phyloP scores from a whole-genome alignment of 2,797 vertebrate species.

The Acanthurus lineatus region DNA sequence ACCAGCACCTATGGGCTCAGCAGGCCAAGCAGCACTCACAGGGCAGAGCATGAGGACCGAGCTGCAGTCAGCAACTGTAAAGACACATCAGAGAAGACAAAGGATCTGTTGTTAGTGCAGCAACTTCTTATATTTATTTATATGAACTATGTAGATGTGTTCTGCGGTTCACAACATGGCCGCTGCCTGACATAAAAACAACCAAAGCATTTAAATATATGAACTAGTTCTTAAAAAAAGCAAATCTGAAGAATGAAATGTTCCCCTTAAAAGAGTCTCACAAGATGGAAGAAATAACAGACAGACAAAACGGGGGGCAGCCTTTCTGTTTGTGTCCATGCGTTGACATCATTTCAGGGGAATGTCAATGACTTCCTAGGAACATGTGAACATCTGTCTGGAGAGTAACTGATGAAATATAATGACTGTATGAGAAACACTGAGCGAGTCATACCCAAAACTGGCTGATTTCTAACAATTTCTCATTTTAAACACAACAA shows the following conservation, averaged over 20 bases:
- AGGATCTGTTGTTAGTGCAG: constrained; percentile 16
- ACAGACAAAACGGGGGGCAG: not conserved
- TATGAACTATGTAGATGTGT: not conserved
- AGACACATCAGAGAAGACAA: constrained; percentile 41
- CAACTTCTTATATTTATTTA: not conserved
- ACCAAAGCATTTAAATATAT: not conserved
- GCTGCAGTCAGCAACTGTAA: constrained; percentile 59
- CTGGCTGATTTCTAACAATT: not conserved
- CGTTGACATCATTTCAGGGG: constrained; percentile 57
- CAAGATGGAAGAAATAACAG: not conserved
- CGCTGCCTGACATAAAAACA: not conserved
- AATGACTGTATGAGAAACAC: constrained; percentile 39
- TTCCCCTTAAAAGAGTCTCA: not conserved
- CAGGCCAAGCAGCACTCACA: constrained; percentile 50
- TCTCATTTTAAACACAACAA: constrained; percentile 6
- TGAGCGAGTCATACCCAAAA: constrained; percentile 4
- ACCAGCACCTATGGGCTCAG: constrained; percentile 56
- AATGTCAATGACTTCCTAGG: constrained; percentile 51
- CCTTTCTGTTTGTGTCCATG: constrained; percentile 39
- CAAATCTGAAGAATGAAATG: not conserved
- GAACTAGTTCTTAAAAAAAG: constrained; percentile 22
- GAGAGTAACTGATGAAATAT: constrained; percentile 52
- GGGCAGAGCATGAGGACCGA: constrained; percentile 68
- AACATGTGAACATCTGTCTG: constrained; percentile 68
- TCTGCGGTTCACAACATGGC: not conserved